Evolutionary conservation across 2,113 vertebrate genomes (phyloP).

Genomic region (Cariama cristata): DNA sequence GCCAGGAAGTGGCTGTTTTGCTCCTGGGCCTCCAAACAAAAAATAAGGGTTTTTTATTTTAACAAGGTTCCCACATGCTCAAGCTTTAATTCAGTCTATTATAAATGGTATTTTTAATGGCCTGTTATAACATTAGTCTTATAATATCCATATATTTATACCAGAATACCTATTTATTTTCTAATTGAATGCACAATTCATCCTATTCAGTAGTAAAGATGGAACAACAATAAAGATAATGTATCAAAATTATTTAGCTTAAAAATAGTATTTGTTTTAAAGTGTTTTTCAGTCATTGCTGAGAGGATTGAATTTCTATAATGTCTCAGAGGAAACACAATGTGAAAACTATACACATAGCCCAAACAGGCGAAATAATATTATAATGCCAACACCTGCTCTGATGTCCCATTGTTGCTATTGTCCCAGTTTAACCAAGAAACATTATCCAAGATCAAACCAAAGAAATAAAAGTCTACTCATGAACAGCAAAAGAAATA

Average conservation of each 20-base stretch:
- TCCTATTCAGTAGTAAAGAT: background rate
- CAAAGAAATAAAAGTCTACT: background rate
- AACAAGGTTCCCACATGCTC: background rate
- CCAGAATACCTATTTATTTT: background rate
- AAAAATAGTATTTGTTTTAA: background rate
- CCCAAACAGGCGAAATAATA: background rate
- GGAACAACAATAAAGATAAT: background rate
- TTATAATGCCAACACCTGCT: background rate
- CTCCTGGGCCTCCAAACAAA: background rate
- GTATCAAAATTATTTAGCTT: background rate
- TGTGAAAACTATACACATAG: background rate
- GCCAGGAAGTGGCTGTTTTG: background rate
- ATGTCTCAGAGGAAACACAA: background rate
- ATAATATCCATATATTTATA: background rate
- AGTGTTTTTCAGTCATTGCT: background rate
- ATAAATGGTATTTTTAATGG: background rate
- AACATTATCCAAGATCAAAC: background rate
- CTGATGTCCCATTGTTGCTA: background rate
- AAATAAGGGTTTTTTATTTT: accelerated
- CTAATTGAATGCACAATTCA: background rate
- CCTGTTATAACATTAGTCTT: background rate
- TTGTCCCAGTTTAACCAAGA: background rate
- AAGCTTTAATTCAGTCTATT: background rate
- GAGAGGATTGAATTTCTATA: background rate
- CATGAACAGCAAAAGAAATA: background rate